Percentiles rank a stretch among this genome's conserved stretches.
phyloP scores from a whole-genome alignment of 1,140 invertebrate species.

The Parasteatoda tepidariorum region DNA sequence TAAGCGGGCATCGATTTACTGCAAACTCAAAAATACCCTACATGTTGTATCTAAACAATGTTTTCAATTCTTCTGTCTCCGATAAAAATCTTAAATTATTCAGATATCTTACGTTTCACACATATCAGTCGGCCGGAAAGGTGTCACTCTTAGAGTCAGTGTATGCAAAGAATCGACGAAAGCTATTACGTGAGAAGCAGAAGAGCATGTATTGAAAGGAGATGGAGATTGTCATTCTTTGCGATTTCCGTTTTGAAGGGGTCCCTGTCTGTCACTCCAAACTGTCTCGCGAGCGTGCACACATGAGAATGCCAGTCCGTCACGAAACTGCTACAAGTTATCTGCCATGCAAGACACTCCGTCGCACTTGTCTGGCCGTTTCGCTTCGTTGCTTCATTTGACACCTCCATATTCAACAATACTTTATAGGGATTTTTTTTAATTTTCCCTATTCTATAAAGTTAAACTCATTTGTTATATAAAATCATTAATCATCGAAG shows the following conservation, averaged over 20 bases:
- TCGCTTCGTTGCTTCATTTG: conserved; percentile 1
- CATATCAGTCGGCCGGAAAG: background rate
- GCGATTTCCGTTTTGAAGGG: conserved; percentile 18
- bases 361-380: conserved; percentile 35
- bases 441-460: background rate
- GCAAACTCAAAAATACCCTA: no score
- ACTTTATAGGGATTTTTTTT: background rate
- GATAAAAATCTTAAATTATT: no score
- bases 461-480: background rate
- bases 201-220: background rate
- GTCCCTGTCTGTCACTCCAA: background rate
- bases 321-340: conserved; percentile 44
- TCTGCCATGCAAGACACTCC: conserved; percentile 37
- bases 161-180: background rate
- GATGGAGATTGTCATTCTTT: background rate
- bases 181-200: background rate
- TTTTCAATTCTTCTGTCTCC: background rate
- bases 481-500: background rate
- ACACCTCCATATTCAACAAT: conserved; percentile 12
- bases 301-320: conserved; percentile 22
- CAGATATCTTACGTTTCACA: no score
- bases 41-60: no score
- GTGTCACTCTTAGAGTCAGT: background rate
- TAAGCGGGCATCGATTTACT: no score
- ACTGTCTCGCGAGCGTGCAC: conserved; percentile 9